Evolutionary conservation across 2,888 invertebrate species (phyloP), one percentile per base, ranked within the genome.

Genomic region (Apocheima hispidaria): DNA sequence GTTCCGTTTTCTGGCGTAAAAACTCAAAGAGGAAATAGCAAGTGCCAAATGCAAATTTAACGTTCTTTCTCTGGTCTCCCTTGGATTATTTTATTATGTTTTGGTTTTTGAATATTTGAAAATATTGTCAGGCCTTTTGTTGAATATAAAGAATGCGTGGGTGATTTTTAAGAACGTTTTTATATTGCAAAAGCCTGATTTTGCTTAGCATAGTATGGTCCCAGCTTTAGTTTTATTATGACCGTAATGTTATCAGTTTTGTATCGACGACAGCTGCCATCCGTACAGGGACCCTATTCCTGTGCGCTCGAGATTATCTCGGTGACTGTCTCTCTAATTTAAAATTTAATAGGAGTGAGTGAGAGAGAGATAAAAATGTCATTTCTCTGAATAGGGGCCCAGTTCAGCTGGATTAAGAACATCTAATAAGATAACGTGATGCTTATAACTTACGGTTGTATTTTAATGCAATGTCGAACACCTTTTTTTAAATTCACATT

Each of bases 31-130:
- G 72, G 77, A 78, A 71, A 73, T 72, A 71, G 72, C 78, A 74
- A 79, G 74, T 70, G 72, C 59, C 73, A 80, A 79, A 86, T 86
- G 82, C 76, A 83, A 87, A 87, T 87, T 80, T 81, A 74, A 80
- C 81, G 64, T 78, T 66, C 61, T 65, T 70, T 57, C 71, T 69
- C 70, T 62, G 65, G 65, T 55, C 63, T 41, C 36, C 43, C 40
- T 59, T 41, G 26, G 62, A 58, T 44, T n/a, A 44, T 51, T 60
- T 68, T 66, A 56, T 71, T 64, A 46, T 71, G 59, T 59, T 66
- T 53, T 50, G 23, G 16, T 36, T 56, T 53, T 18, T 51, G 33
- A 56, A 48, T 35, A 56, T 46, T 30, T 50, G 10, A 26, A 16
- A 44, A 20, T 21, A 28, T 35, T 12, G 21, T 12, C 12, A 30